Conservation (phyloP, 2,113 vertebrate species). For the Charadrius vociferus region DNA sequence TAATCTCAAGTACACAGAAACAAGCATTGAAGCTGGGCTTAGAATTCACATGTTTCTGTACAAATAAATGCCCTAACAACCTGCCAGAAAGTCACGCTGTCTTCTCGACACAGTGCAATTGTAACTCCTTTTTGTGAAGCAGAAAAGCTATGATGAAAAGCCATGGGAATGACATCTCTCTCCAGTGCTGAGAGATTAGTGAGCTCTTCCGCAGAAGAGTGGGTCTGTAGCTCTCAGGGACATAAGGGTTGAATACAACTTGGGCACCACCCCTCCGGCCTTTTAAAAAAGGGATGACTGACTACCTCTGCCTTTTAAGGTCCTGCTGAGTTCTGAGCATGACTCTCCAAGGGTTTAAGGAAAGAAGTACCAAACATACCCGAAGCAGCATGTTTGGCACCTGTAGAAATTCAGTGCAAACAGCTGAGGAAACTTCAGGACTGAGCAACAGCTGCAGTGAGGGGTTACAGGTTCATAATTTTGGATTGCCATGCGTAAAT, state of each 20-base stretch:
- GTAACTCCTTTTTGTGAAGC: not conserved
- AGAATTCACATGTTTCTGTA: not conserved
- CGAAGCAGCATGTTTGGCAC: not conserved
- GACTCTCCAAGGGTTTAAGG: not conserved
- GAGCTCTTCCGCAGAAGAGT: not conserved
- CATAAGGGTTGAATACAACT: not conserved
- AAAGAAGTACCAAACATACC: not conserved
- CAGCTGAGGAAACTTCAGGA: conserved; percentile 38
- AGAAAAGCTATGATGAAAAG: not conserved
- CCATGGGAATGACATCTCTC: not conserved
- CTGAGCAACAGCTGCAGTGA: conserved; percentile 39
- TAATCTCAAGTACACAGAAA: not conserved
- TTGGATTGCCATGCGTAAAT: not conserved
- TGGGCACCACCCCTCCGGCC: not conserved
- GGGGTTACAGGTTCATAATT: conserved; percentile 36
- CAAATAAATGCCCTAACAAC: not conserved
- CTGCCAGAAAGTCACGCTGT: not conserved
- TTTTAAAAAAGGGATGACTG: not conserved
- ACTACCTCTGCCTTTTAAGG: not conserved
- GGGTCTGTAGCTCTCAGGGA: not conserved
- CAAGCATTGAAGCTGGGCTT: not conserved
- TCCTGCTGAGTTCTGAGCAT: not conserved
- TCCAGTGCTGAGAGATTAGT: not conserved
- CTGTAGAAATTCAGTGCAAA: conserved; percentile 48
- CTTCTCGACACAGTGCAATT: not conserved